phyloP scores from a whole-genome alignment of 2,888 invertebrate genomes.

The Opisthograptis luteolata region DNA sequence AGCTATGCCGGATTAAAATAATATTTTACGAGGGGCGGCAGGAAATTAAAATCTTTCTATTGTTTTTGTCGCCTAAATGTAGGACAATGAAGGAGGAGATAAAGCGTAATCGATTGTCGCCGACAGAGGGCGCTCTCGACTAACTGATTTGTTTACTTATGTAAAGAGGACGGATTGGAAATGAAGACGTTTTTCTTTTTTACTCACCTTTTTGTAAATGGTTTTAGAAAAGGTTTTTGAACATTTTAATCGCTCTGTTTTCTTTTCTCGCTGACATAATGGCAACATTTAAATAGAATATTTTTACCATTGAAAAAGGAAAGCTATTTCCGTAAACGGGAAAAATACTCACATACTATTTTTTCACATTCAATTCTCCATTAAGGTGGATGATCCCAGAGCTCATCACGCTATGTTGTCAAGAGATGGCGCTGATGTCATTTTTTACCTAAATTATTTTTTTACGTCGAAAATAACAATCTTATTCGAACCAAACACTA shows the following conservation, averaged over 20 bases:
- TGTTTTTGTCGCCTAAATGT: slow-evolving; percentile 64
- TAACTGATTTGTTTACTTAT: slow-evolving; percentile 34
- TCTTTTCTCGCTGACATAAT: not conserved
- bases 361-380: no score
- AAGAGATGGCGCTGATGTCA: no score
- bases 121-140: slow-evolving; percentile 22
- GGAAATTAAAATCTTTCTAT: slow-evolving; percentile 76
- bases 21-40: slow-evolving; percentile 67
- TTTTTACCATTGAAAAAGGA: no score
- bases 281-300: not conserved
- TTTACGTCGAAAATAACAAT: no score
- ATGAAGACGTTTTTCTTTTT: slow-evolving; percentile 15
- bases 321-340: no score
- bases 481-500: no score
- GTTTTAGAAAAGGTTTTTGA: slow-evolving; percentile 9
- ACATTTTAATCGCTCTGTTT: not conserved
- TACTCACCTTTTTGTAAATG: slow-evolving; percentile 13
- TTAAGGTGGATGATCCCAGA: no score
- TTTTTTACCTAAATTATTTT: no score
- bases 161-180: slow-evolving; percentile 19
- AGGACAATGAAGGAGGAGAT: slow-evolving; percentile 46
- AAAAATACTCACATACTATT: no score
- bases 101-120: slow-evolving; percentile 38
- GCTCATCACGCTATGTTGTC: no score
- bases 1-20: slow-evolving; percentile 69